A percentile compares a stretch with the other conserved stretches of the same genome.
Conservation (phyloP, 23 tunicate genomes). For the Aplidium turbinatum region DNA sequence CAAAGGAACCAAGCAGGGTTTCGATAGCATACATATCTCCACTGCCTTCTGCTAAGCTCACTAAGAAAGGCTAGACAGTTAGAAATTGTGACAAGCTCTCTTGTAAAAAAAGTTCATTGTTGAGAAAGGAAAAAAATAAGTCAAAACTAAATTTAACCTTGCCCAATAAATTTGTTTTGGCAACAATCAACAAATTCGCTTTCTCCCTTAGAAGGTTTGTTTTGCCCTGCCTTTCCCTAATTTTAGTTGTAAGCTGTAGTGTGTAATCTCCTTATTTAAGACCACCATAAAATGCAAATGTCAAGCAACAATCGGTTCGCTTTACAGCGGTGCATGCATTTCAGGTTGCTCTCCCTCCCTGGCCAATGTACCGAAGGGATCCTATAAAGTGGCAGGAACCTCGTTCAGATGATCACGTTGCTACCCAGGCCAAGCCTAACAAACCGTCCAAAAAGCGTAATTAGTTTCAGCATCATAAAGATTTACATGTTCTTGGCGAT, state of each 20-base stretch:
- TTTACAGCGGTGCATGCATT: too few species aligned
- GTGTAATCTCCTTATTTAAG: too few species aligned
- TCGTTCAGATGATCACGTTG: slow-evolving; percentile 12
- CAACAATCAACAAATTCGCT: not conserved
- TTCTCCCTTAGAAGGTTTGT: not conserved
- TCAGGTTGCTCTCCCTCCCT: slow-evolving; percentile 62
- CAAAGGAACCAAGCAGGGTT: not conserved
- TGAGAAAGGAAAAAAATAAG: not conserved
- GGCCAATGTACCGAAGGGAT: slow-evolving; percentile 61
- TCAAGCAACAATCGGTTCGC: too few species aligned
- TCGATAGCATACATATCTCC: slow-evolving; percentile 5
- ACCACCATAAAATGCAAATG: too few species aligned
- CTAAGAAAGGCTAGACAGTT: not conserved
- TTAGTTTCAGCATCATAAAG: too few species aligned
- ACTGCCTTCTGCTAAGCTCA: slow-evolving; percentile 1
- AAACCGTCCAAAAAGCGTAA: too few species aligned
- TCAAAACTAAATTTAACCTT: not conserved
- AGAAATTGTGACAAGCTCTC: not conserved
- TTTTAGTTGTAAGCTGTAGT: too few species aligned
- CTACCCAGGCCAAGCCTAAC: too few species aligned
- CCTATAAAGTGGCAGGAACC: slow-evolving; percentile 68
- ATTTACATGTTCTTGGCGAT: too few species aligned
- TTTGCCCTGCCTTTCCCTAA: not conserved
- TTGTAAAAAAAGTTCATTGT: not conserved
- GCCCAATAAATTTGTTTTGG: not conserved